Conservation (phyloP, 2,797 vertebrate species). For the Sebastolobus altivelis region DNA sequence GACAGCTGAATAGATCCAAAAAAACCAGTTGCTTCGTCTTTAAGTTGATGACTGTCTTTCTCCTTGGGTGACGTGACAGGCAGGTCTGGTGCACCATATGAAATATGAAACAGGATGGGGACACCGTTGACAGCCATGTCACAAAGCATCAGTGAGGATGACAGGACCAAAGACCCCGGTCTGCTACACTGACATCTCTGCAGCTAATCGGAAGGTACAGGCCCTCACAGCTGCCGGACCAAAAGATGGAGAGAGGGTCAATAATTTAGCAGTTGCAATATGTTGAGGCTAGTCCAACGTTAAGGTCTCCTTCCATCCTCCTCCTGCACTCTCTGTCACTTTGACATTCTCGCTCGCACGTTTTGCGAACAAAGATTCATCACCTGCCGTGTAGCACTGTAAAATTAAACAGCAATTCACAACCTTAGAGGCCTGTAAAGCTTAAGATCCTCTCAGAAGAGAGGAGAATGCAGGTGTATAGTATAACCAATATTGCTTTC, state of each 20-base stretch:
- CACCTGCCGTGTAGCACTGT: neutral
- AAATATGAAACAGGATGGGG: slow-evolving; percentile 83
- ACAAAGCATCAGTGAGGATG: slow-evolving; percentile 86
- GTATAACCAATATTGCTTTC: neutral
- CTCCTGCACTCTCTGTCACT: slow-evolving; percentile 37
- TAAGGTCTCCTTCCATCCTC: slow-evolving; percentile 57
- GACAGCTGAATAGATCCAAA: slow-evolving; percentile 37
- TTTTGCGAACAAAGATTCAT: slow-evolving; percentile 31
- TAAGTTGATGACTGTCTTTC: slow-evolving; percentile 69
- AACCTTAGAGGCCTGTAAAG: neutral
- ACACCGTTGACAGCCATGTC: slow-evolving; percentile 83
- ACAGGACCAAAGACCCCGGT: slow-evolving; percentile 78
- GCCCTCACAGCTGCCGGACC: slow-evolving; percentile 84
- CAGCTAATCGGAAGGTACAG: slow-evolving; percentile 91
- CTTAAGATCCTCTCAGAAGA: neutral
- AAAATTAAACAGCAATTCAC: slow-evolving; percentile 5
- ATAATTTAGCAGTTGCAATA: slow-evolving; percentile 90
- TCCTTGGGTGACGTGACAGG: slow-evolving; percentile 72
- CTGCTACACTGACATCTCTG: slow-evolving; percentile 80
- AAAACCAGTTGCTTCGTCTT: slow-evolving; percentile 44
- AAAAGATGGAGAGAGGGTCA: slow-evolving; percentile 85
- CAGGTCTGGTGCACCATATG: slow-evolving; percentile 78
- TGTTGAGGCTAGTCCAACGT: slow-evolving; percentile 77
- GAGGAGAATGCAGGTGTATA: neutral
- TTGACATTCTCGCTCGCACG: slow-evolving; percentile 14